Evolutionary conservation across 2,888 invertebrate species (phyloP).

Genomic region (Conus canariensis): DNA sequence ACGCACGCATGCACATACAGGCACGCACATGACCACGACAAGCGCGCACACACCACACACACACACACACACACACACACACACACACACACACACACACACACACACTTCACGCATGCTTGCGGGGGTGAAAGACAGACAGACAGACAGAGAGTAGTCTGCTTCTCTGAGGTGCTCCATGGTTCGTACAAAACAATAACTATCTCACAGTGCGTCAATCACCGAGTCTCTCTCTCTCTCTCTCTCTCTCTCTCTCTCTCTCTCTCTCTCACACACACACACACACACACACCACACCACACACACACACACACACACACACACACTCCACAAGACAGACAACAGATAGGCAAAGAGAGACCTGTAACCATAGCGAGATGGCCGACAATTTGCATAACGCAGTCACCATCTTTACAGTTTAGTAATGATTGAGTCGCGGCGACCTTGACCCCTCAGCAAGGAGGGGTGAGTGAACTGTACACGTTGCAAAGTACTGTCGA

Average conservation of each 20-base stretch:
- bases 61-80: conserved; percentile 19
- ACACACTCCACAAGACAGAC: too few relatives aligned
- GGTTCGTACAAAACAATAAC: too few relatives aligned
- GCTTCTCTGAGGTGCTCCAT: too few relatives aligned
- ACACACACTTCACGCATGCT: neutral
- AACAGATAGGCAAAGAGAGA: neutral
- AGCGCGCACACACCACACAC: neutral
- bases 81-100: conserved; percentile 20
- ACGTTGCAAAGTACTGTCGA: too few relatives aligned
- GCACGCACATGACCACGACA: too few relatives aligned
- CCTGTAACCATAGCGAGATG: neutral
- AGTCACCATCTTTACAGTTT: neutral
- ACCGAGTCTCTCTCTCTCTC: too few relatives aligned
- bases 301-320: too few relatives aligned
- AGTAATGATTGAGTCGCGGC: neutral
- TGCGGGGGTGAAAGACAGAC: neutral
- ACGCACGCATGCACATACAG: neutral
- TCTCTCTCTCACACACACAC: neutral
- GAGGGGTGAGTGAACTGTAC: too few relatives aligned
- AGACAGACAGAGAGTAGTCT: too few relatives aligned
- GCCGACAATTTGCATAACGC: neutral
- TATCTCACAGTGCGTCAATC: too few relatives aligned
- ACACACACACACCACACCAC: conserved; percentile 5
- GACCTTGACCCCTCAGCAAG: too few relatives aligned
- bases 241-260: too few relatives aligned